Evolutionary conservation across 2,797 vertebrate species (phyloP), one percentile per base, ranked within the genome.

Genomic region (Characodon lateralis): DNA sequence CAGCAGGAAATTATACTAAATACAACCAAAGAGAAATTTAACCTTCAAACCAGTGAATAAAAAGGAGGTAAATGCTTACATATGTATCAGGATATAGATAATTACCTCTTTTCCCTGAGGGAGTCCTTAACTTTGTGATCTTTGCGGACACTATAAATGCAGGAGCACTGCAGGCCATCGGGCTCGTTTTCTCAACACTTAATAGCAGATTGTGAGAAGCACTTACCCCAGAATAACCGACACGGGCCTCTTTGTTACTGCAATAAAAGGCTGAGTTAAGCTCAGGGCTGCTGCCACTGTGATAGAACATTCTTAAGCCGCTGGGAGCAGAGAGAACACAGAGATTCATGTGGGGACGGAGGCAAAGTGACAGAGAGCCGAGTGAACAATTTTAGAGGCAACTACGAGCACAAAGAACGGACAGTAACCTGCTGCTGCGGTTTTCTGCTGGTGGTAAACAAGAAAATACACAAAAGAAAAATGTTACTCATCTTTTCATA

Each of bases 181-280:
- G 92, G 78, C 80, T 88, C 81, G 77, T 94, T 95, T 94, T 90
- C 84, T 91, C 83, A 90, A 91, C 93, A 91, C 93, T 95, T 95
- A 93, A 93, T 82, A 84, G 90, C 83, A 85, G 84, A 92, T 85
- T 93, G 93, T 94, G 92, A 92, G 90, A 89, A 94, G 92, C 94
- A 94, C 94, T 96, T 95, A 94, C 89, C 88, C 89, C 88, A 79
- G 83, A 92, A 92, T 87, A 85, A 89, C 86, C 85, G 88, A 92
- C 88, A 91, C 55, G 74, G 85, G 82, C 83, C 80, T 85, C 89
- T 94, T 94, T 92, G 89, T 95, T 91, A 92, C 92, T 85, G 82
- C 91, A 91, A 91, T 88, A 94, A 97, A 96, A 97, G 95, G 95
- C 94, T 96, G 95, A 88, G 89, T 88, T 76, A 84, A 91, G 91